Evolutionary conservation across 1,140 invertebrate genomes (phyloP), one percentile per base, ranked within the genome.

Genomic region (Rhagoletis pomonella): DNA sequence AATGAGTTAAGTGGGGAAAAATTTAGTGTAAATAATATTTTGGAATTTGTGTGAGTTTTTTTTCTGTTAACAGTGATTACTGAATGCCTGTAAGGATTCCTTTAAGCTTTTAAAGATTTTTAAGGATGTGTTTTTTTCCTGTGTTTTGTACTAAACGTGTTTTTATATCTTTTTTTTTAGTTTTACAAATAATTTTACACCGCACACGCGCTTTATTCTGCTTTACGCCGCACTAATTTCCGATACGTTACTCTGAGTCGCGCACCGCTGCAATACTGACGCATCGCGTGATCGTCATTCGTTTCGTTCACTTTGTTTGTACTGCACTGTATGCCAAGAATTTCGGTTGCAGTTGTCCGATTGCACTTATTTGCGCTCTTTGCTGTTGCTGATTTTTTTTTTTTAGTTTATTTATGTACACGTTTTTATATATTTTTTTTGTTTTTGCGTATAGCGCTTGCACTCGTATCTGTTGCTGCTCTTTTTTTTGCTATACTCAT

Each of bases 211-310:
- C 50, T 77, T 29, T 29, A 3, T 67, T 4, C 17, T 1, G 9
- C 2, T 77, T 17, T 7, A 69, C 12, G 39, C 42, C 67, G 50
- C 73, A 42, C 44, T 55, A 55, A 81, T 81, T 81, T 19, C n/a
- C 14, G 50, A 19, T 55, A 50, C 50, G 47, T 81, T 81, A 81
- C 73, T 55, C 19, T 55, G 19, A 55, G 73, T 2, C 47, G 73
- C 50, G 73, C 44, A 81, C 73, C 73, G n/a, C 50, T 81, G 42
- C n/a, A 50, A 55, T 55, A 81, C n/a, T 81, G 73, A 81, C 73
- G 47, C 73, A 81, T 55, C 73, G 73, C 73, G 73, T 81, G 73
- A 73, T 81, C 50, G n/a, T 17, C 47, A 55, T 81, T n/a, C 7
- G 50, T 81, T 81, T 81, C 19, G 73, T 17, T 81, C 47, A 81